phyloP scores from a whole-genome alignment of 2,888 invertebrate species.

The Trilocha varians region DNA sequence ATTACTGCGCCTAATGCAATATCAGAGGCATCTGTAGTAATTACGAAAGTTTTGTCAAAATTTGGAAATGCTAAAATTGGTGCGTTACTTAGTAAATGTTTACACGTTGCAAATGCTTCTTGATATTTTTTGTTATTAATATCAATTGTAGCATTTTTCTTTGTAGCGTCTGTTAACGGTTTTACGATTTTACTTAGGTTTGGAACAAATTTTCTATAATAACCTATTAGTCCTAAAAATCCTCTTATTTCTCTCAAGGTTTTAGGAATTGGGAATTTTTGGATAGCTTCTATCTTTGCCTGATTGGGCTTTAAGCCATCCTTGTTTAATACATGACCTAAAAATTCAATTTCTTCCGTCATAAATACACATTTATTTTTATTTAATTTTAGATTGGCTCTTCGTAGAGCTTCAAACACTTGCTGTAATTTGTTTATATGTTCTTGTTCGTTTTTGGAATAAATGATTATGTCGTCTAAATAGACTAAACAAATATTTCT shows the following conservation, averaged over 20 bases:
- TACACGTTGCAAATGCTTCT: conserved; percentile 16
- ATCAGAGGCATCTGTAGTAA: conserved; percentile 26
- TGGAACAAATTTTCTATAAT: conserved; percentile 22
- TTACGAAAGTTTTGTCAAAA: conserved; percentile 19
- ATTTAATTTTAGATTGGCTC: conserved; percentile 20
- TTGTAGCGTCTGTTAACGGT: conserved; percentile 15
- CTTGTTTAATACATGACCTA: conserved; percentile 18
- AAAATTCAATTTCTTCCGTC: conserved; percentile 14
- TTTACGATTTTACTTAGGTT: conserved; percentile 19
- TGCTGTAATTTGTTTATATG: conserved; percentile 10
- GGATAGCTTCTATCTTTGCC: conserved; percentile 18
- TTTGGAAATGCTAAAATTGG: conserved; percentile 32
- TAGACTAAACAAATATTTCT: conserved; percentile 15
- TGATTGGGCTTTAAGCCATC: conserved; percentile 22
- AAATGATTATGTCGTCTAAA: conserved; percentile 3
- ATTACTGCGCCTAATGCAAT: conserved; percentile 16
- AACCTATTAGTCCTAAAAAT: conserved; percentile 22
- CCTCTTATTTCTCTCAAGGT: conserved; percentile 18
- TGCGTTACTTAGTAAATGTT: conserved; percentile 15
- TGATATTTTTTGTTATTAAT: conserved; percentile 9
- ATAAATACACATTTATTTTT: conserved; percentile 22
- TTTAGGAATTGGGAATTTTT: conserved; percentile 20
- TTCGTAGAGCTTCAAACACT: conserved; percentile 16
- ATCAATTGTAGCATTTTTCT: conserved; percentile 13
- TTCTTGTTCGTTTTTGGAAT: conserved; percentile 1